Evolutionary conservation across 2,113 vertebrate genomes (phyloP).

Genomic region (Podilymbus podiceps): DNA sequence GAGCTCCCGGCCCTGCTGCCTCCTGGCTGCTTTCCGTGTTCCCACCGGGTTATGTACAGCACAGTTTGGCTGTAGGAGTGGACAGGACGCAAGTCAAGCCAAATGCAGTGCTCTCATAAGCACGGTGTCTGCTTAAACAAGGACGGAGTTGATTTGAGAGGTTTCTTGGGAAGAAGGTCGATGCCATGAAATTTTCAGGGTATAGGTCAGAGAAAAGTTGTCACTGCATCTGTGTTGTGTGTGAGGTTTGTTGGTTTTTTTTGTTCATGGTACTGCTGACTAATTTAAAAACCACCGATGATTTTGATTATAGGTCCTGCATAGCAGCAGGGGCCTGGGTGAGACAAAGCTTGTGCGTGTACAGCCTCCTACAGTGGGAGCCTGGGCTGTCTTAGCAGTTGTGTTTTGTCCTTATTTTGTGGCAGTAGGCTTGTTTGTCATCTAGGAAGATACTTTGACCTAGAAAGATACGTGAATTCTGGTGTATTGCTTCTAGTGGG

Average conservation of each 20-base stretch:
- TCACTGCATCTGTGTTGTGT: neutral
- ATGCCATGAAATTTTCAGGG: neutral
- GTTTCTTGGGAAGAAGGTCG: neutral
- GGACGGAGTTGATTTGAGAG: neutral
- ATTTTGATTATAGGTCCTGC: neutral
- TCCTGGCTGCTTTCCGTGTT: neutral
- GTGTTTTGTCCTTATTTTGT: neutral
- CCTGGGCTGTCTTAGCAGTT: neutral
- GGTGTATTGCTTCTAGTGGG: neutral
- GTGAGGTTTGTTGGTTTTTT: neutral
- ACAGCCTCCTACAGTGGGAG: neutral
- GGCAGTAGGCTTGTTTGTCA: neutral
- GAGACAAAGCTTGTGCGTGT: neutral
- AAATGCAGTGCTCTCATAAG: neutral
- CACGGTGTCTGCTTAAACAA: neutral
- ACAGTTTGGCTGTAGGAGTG: neutral
- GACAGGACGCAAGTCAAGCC: neutral
- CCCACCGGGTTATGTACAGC: neutral
- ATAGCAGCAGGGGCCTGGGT: neutral
- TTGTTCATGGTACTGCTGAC: neutral
- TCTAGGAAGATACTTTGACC: neutral
- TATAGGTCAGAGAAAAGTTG: neutral
- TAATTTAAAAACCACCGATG: neutral
- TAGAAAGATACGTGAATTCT: neutral
- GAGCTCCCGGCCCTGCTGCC: neutral